Base-by-base conservation (phyloP, 2,113 vertebrate genomes). In the Nymphicus hollandicus region DNA sequence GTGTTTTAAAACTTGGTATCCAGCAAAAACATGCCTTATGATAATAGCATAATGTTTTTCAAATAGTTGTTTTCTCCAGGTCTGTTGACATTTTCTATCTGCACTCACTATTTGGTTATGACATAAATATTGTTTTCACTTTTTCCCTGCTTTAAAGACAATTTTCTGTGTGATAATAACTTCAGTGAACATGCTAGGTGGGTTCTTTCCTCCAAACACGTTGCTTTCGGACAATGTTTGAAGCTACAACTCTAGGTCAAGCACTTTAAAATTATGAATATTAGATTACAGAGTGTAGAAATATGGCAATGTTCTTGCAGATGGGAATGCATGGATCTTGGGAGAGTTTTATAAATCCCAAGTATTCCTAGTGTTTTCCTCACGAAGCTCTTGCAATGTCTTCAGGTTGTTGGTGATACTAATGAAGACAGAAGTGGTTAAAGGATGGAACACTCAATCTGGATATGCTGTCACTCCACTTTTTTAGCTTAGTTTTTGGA, bases 171-270 rank as follows among this genome's bases (percentile, higher is more conserved):
- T 27, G 25, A 8, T 41, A 27, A 4, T 7, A 29, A 6, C 8
- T 47, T 76, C n/a, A 78, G 24, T 19, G 43, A 68, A 22, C 11
- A 1, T 3, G 13, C 19, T 58, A 33, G 20, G 16, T 60, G 33
- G 7, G 29, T 22, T 78, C 6, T 66, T 52, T 29, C 11, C 2
- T 43, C 29, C 29, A 68, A 28, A 60, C 0, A 0, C 1, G 2
- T 53, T 91, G 35, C 17, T 43, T 79, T 86, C 66, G 33, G 46
- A 43, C 31, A 49, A 2, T 18, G 28, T 28, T 61, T 63, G 41
- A 63, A 50, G 55, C 24, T 72, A 9, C 17, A 87, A 31, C 20
- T 66, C 17, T 66, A 60, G 15, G 43, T 65, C 8, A 50, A 78
- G 11, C 15, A 71, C 52, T 39, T 10, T 35, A 14, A n/a, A 27